Evolutionary conservation across 1,140 invertebrate species (phyloP), one percentile per base, ranked within the genome.

Genomic region (Atta cephalotes): DNA sequence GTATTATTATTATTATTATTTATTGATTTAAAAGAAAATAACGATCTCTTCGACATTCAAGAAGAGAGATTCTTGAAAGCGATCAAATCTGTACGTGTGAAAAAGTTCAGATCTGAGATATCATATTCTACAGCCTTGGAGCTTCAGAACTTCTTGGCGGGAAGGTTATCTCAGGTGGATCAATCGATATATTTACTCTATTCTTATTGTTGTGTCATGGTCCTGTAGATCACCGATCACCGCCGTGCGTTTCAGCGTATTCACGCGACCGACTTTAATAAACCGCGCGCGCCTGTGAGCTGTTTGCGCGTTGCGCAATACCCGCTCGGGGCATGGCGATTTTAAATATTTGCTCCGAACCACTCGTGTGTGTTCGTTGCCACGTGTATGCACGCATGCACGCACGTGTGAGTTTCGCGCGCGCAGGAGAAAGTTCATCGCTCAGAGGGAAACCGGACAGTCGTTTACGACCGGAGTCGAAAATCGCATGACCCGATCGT

Each of bases 361-460:
- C 25, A 12, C 2, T 35, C 49, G 63, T 58, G 18, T 53, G 76
- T 16, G 14, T 21, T 21, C 14, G 66, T 39, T 2, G 10, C 53
- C 39, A 21, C 49, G 21, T 10, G 12, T 7, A 18, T 25, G 53
- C 49, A 2, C 65, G 10, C 49, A 25, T 49, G 51, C 28, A 58
- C 62, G 74, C 28, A n/a, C 45, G 31, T 12, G 25, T 16, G 81
- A 60, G n/a, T 6, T 39, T 39, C 60, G 39, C 39, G 58, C 51
- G 87, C 49, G 63, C 63, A 85, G 51, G 89, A 90, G 89, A 90
- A 89, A 89, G 89, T 89, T 90, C 76, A 51, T 60, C 88, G 85
- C 49, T 90, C 76, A 76, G 53, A 39, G 65, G 82, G 80, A 88
- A 82, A 90, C 84, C 45, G 80, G 86, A 84, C 74, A 66, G 87